Conservation (phyloP, 2,113 vertebrate genomes). For the Podiceps cristatus region DNA sequence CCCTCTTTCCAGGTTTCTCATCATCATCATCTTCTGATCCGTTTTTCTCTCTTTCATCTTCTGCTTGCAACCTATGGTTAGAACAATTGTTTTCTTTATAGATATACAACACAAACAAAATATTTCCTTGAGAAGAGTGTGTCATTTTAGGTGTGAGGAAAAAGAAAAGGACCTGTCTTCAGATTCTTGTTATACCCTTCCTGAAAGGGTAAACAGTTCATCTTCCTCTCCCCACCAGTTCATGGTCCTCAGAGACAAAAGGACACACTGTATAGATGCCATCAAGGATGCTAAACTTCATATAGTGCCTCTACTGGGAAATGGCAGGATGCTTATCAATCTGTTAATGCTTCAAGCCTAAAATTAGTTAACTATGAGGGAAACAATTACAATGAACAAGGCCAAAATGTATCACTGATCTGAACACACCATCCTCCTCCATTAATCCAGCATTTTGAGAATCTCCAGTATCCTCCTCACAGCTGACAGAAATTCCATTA, state of each 20-base stretch:
- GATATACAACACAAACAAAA: not conserved
- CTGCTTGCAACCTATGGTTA: constrained; percentile 85
- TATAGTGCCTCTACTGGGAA: not conserved
- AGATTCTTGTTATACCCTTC: not conserved
- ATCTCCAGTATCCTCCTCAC: not conserved
- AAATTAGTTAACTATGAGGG: not conserved
- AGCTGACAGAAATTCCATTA: not conserved
- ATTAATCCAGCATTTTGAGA: not conserved
- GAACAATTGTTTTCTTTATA: not conserved
- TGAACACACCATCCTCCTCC: not conserved
- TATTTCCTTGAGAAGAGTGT: not conserved
- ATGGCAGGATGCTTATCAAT: not conserved
- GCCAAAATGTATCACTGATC: not conserved
- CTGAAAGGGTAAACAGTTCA: not conserved
- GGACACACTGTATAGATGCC: not conserved
- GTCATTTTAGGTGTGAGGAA: not conserved
- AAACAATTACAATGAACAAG: not conserved
- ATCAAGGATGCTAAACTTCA: not conserved
- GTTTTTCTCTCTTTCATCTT: constrained; percentile 92
- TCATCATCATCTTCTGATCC: constrained; percentile 97
- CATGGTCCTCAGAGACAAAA: not conserved
- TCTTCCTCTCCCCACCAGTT: not conserved
- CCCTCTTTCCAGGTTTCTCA: constrained; percentile 94
- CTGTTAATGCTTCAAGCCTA: not conserved
- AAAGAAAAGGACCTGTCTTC: not conserved